Percentiles rank a stretch among this genome's conserved stretches.
Evolutionary conservation across 2,797 vertebrate species (phyloP).

Genomic region (Emydoidea blandingii): DNA sequence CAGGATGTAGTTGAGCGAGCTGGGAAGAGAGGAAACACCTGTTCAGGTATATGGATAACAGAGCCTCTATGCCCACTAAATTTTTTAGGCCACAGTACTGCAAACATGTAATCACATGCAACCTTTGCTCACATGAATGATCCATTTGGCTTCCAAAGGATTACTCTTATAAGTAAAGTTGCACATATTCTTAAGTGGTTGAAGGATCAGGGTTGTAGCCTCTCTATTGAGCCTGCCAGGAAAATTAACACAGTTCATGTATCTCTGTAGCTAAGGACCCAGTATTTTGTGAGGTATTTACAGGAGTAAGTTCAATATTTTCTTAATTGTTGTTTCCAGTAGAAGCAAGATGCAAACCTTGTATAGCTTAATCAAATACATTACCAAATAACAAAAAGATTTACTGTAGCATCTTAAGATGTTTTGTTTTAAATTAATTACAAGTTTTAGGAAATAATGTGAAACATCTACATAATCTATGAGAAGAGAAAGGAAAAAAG

Average conservation of each 20-base stretch:
- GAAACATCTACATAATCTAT: not conserved
- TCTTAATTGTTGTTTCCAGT: not conserved
- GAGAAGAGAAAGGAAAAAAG: not conserved
- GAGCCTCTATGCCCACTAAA: not conserved
- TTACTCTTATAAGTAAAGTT: not conserved
- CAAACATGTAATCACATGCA: not conserved
- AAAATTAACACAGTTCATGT: not conserved
- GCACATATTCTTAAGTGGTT: not conserved
- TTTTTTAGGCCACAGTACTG: not conserved
- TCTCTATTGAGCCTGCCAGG: not conserved
- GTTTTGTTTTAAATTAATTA: not conserved
- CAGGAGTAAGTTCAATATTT: slow-evolving; percentile 41
- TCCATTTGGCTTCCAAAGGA: not conserved
- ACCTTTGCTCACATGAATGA: not conserved
- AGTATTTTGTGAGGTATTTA: slow-evolving; percentile 19
- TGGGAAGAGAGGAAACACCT: not conserved
- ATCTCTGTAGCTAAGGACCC: not conserved
- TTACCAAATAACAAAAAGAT: slow-evolving; percentile 13
- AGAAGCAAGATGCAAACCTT: not conserved
- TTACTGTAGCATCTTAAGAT: slow-evolving; percentile 45
- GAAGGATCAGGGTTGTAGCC: fast-evolving
- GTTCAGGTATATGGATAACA: not conserved
- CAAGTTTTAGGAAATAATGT: slow-evolving; percentile 26
- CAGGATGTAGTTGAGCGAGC: not conserved
- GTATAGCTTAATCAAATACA: slow-evolving; percentile 34